These are phyloP conservation scores for Germaria angustata DNA, from an alignment of 2,888 invertebrate species.

Conservation along the genomic window DNA sequence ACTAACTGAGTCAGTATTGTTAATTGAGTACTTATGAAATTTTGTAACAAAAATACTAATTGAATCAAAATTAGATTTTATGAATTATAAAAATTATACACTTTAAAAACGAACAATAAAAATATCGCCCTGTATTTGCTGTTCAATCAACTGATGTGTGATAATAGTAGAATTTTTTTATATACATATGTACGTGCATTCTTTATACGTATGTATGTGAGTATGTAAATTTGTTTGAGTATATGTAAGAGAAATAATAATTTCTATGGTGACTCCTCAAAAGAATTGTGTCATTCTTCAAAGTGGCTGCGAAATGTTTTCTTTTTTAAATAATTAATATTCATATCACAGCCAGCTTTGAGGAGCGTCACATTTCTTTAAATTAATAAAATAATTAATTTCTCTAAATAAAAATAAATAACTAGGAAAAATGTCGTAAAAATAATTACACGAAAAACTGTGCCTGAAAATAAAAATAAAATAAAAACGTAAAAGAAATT, in stretches of 20 bases:
- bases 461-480: too few relatives aligned
- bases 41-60: too few relatives aligned
- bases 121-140: constrained; percentile 1
- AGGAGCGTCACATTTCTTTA: constrained; percentile 86
- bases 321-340: constrained; percentile 78
- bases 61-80: too few relatives aligned
- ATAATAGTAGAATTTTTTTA: neutral
- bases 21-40: too few relatives aligned
- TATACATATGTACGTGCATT: neutral
- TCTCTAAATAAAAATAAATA: constrained; percentile 15
- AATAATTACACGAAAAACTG: constrained; percentile 4
- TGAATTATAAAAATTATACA: too few relatives aligned
- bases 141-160: constrained; percentile 24
- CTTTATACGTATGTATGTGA: neutral
- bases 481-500: neutral
- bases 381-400: constrained; percentile 42
- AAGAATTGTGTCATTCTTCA: constrained; percentile 85
- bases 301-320: constrained; percentile 93
- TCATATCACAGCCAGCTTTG: constrained; percentile 99
- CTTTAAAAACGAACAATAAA: neutral
- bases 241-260: constrained; percentile 4
- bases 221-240: neutral
- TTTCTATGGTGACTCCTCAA: constrained; percentile 40
- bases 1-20: too few relatives aligned
- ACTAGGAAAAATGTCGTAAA: constrained; percentile 15